Evolutionary conservation across 1,140 invertebrate genomes (phyloP).

Genomic region (Gerris buenoi): DNA sequence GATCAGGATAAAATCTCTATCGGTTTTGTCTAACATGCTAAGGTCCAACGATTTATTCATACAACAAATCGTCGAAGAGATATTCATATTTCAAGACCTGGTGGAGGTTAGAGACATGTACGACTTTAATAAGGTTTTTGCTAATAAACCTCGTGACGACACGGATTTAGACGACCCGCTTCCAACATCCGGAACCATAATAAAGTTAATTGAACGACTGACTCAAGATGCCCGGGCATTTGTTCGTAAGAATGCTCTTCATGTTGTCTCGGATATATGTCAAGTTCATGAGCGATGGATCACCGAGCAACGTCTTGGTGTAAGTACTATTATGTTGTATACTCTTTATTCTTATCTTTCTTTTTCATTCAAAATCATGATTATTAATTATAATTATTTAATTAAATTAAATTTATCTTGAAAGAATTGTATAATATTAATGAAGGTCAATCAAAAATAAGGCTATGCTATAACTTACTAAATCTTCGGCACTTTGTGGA

Average conservation of each 20-base stretch:
- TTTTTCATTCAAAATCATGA: too few relatives aligned
- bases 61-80: slow-evolving; percentile 30
- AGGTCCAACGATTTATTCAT: slow-evolving; percentile 26
- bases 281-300: slow-evolving; percentile 25
- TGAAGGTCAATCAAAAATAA: too few relatives aligned
- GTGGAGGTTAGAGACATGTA: slow-evolving; percentile 12
- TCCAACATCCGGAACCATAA: slow-evolving; percentile 28
- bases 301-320: slow-evolving; percentile 29
- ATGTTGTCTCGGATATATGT: slow-evolving; percentile 33
- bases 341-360: too few relatives aligned
- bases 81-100: slow-evolving; percentile 29
- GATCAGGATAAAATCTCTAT: slow-evolving; percentile 41
- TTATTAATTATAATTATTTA: too few relatives aligned
- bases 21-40: slow-evolving; percentile 35
- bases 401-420: too few relatives aligned
- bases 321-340: slow-evolving; percentile 21
- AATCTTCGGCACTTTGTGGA: too few relatives aligned
- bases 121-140: slow-evolving; percentile 16
- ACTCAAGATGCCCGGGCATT: slow-evolving; percentile 40
- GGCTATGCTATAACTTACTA: too few relatives aligned
- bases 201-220: slow-evolving; percentile 34
- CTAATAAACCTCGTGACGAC: slow-evolving; percentile 17
- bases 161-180: slow-evolving; percentile 23
- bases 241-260: slow-evolving; percentile 39
- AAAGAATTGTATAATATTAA: too few relatives aligned